Percentiles rank a stretch among this genome's conserved stretches.
phyloP scores from a whole-genome alignment of 2,113 vertebrate species.

The Bubo bubo region DNA sequence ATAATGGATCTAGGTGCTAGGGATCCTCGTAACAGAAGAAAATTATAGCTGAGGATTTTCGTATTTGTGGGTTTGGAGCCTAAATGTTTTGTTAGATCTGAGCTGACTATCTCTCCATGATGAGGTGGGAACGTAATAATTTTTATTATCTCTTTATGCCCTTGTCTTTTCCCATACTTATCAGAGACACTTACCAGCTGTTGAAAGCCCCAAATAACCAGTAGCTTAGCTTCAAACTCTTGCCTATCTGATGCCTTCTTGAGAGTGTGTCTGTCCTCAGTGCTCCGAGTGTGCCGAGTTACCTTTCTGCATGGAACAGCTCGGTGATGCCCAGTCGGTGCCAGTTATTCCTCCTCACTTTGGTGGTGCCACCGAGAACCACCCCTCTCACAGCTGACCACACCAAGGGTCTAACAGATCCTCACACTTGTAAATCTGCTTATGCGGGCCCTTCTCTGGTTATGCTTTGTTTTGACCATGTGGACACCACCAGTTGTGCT shows the following conservation, averaged over 20 bases:
- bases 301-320: neutral
- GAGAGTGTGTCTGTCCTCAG: fast-evolving
- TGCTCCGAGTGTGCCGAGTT: neutral
- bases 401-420: fast-evolving
- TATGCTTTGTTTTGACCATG: neutral
- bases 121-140: neutral
- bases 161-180: neutral
- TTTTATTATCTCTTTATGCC: neutral
- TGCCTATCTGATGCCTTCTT: neutral
- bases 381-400: neutral
- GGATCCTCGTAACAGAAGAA: neutral
- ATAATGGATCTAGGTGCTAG: neutral
- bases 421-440: neutral
- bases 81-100: neutral
- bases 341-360: neutral
- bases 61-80: neutral
- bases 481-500: neutral
- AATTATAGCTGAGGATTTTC: neutral
- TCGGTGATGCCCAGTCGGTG: neutral
- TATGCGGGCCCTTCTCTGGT: neutral
- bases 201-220: neutral
- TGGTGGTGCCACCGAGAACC: neutral
- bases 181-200: neutral
- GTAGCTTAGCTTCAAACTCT: neutral
- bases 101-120: neutral